Conservation (phyloP, 1,140 invertebrate genomes). For the Drosophila oshimai region DNA sequence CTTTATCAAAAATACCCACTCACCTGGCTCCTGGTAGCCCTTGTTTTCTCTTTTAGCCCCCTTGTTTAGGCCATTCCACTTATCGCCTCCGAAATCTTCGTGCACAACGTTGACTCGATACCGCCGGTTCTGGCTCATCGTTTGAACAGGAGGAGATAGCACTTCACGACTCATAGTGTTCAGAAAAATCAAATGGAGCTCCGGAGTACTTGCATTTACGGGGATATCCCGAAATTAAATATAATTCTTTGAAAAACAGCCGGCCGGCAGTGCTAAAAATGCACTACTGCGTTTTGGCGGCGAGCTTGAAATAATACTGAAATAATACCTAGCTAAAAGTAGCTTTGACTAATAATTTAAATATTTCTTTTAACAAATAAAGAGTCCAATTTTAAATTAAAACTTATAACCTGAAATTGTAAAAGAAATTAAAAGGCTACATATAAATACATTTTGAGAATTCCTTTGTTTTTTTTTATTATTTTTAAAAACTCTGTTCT, state of each 20-base stretch:
- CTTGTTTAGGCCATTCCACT: slow-evolving; percentile 48
- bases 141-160: slow-evolving; percentile 50
- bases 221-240: not conserved
- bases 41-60: not conserved
- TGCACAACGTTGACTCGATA: slow-evolving; percentile 74
- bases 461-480: no score
- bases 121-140: slow-evolving; percentile 58
- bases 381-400: no score
- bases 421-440: no score
- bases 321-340: no score
- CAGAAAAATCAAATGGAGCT: not conserved
- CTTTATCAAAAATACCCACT: not conserved
- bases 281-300: not conserved
- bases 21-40: slow-evolving; percentile 62
- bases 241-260: not conserved
- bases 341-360: no score
- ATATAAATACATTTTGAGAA: no score
- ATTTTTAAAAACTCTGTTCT: no score
- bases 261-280: not conserved
- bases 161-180: slow-evolving; percentile 69
- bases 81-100: slow-evolving; percentile 66
- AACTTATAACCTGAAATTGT: no score
- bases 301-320: not conserved
- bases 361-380: no score
- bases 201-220: not conserved